Percentiles rank a stretch among this genome's conserved stretches.
Evolutionary conservation across 2,113 vertebrate genomes (phyloP).

Genomic region (Propithecus coquereli): DNA sequence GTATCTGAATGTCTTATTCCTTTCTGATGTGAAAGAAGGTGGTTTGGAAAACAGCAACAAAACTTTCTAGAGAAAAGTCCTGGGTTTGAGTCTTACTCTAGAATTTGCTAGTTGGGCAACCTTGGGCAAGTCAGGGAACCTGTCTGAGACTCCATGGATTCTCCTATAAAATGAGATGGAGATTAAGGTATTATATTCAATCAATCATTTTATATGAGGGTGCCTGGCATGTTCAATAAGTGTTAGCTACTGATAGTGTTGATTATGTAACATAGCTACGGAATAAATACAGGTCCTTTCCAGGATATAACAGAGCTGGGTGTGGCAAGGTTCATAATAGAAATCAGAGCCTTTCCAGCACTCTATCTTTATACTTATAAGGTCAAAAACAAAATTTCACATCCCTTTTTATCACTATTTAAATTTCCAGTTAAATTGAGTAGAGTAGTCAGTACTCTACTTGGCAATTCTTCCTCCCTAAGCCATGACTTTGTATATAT

Average conservation of each 20-base stretch:
- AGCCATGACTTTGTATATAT: background rate
- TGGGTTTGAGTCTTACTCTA: background rate
- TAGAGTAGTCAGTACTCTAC: conserved; percentile 47
- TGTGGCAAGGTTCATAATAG: background rate
- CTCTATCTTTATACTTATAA: background rate
- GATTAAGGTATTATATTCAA: background rate
- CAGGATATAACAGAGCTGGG: background rate
- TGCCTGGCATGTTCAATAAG: background rate
- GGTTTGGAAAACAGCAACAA: conserved; percentile 27
- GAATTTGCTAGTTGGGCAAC: background rate
- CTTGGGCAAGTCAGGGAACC: background rate
- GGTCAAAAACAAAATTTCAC: background rate
- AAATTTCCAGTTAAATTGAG: conserved; percentile 32
- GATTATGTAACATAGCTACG: background rate
- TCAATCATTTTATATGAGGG: background rate
- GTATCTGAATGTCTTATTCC: conserved; percentile 33
- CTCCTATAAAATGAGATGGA: background rate
- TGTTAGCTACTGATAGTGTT: background rate
- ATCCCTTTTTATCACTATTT: background rate
- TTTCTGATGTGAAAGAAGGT: background rate
- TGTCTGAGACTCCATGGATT: background rate
- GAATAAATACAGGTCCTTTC: background rate
- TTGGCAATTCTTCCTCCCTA: conserved; percentile 23
- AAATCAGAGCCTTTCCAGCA: conserved; percentile 32
- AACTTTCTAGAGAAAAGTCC: background rate